These are phyloP conservation scores for Pterois miles DNA, from an alignment of 2,797 vertebrate genomes.

Conservation along the genomic window DNA sequence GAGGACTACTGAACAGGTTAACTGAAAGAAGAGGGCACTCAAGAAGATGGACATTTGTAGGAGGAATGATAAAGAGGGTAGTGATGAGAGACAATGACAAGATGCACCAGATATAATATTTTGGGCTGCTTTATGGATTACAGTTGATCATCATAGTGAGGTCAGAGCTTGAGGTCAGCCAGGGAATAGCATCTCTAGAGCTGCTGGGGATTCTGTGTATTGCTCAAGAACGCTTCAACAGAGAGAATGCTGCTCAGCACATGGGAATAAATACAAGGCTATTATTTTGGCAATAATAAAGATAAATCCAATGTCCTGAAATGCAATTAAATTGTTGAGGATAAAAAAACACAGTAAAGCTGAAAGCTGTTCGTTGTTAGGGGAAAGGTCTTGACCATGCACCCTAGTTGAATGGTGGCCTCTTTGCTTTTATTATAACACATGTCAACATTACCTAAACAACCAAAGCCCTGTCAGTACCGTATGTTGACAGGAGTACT, in stretches of 20 bases:
- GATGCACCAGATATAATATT: background rate
- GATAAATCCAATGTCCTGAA: background rate
- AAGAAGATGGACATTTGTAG: background rate
- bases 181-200: slow-evolving; percentile 8
- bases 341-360: slow-evolving; percentile 9
- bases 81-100: slow-evolving; percentile 3
- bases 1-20: slow-evolving; percentile 9
- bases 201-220: slow-evolving; percentile 4
- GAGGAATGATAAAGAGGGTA: slow-evolving; percentile 3
- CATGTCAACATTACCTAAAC: slow-evolving; percentile 14
- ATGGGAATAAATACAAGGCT: background rate
- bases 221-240: background rate
- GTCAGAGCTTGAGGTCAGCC: slow-evolving; percentile 7
- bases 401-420: background rate
- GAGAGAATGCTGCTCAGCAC: background rate
- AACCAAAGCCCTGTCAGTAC: slow-evolving; percentile 14
- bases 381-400: background rate
- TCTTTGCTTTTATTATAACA: background rate
- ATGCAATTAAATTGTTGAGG: background rate
- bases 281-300: background rate
- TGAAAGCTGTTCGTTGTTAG: background rate
- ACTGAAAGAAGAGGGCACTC: background rate
- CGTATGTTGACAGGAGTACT: slow-evolving; percentile 31
- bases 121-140: slow-evolving; percentile 1
- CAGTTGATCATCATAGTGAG: slow-evolving; percentile 15